Conservation (phyloP, 1,140 invertebrate genomes). For the Drosophila miranda region DNA sequence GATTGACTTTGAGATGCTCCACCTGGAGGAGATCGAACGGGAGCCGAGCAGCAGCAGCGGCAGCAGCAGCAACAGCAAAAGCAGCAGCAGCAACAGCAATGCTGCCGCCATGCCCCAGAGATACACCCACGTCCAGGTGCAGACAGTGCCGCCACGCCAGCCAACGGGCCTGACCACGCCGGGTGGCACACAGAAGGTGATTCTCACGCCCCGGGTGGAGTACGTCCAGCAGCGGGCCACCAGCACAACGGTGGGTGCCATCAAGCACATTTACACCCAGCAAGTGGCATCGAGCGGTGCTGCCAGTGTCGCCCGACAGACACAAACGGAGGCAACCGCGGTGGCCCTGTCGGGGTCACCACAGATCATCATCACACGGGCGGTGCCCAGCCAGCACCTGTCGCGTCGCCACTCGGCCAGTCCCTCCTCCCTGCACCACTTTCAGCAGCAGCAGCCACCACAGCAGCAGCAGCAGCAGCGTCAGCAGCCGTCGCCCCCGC, state of each 20-base stretch:
- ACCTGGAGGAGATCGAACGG: slow-evolving; percentile 61
- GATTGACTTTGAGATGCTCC: slow-evolving; percentile 75
- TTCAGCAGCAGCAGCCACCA: slow-evolving; percentile 30
- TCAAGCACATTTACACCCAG: slow-evolving; percentile 62
- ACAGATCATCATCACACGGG: slow-evolving; percentile 74
- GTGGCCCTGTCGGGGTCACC: slow-evolving; percentile 37
- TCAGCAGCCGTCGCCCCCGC: slow-evolving; percentile 60
- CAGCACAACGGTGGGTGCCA: slow-evolving; percentile 29
- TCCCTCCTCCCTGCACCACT: slow-evolving; percentile 59
- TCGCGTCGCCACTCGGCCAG: slow-evolving; percentile 73
- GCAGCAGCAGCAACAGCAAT: slow-evolving; percentile 9
- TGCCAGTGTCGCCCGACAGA: slow-evolving; percentile 6
- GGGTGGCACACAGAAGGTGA: slow-evolving; percentile 75
- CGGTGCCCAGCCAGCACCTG: slow-evolving; percentile 57
- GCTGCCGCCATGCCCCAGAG: slow-evolving; percentile 30
- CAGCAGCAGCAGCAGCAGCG: slow-evolving; percentile 31
- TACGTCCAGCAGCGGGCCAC: slow-evolving; percentile 63
- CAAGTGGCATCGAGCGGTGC: slow-evolving; percentile 3
- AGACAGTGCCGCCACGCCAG: slow-evolving; percentile 72
- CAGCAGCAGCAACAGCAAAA: slow-evolving; percentile 10
- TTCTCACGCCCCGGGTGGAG: slow-evolving; percentile 74
- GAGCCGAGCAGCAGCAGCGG: slow-evolving; percentile 16
- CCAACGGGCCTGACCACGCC: slow-evolving; percentile 59
- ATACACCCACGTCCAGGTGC: slow-evolving; percentile 76
- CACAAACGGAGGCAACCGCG: slow-evolving; percentile 7